Base-by-base conservation (phyloP, 2,797 vertebrate species). In the Chanos chanos region DNA sequence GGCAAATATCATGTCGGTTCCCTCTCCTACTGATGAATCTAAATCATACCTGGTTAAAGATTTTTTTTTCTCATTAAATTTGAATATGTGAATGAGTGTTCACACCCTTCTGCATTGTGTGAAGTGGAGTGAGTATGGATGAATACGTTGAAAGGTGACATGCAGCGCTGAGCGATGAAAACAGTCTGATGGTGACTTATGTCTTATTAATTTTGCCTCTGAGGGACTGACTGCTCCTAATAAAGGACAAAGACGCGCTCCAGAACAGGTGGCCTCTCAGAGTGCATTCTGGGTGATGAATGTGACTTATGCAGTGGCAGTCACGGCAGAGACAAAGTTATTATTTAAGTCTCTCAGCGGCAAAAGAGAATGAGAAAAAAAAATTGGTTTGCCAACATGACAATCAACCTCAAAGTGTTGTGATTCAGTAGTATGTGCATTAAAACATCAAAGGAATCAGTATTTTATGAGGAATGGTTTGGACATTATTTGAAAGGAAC, bases 181-280 rank as follows among this genome's bases (percentile, higher is more conserved):
- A n/a, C n/a, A n/a, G n/a, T n/a, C n/a, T n/a, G n/a, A n/a, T n/a
- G 33, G n/a, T 25, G 31, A 4, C 13, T 12, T 37, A 18, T 52
- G 49, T 10, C 13, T 25, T 33, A 33, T 53, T 19, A 1, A 12
- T 10, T 1, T 31, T 5, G 1, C n/a, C 25, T 7, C 25, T 27
- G 8, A 44, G 57, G 61, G 53, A 56, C 61, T 55, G 49, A 43
- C 44, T 31, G 24, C 54, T 31, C 44, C 50, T 62, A 58, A 65
- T 64, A 64, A 75, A 68, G 73, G 71, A 65, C 54, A 34, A 59
- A 45, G 44, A 53, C 27, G 37, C 41, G 57, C 49, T 19, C 33
- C 52, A 50, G 69, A 80, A 71, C 77, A 80, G 77, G 73, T 77
- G 73, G 73, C 67, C 57, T 45, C 63, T 50, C 71, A 65, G 62